Evolutionary conservation across 2,888 invertebrate species (phyloP).

Genomic region (Caenorhabditis macrosperma): DNA sequence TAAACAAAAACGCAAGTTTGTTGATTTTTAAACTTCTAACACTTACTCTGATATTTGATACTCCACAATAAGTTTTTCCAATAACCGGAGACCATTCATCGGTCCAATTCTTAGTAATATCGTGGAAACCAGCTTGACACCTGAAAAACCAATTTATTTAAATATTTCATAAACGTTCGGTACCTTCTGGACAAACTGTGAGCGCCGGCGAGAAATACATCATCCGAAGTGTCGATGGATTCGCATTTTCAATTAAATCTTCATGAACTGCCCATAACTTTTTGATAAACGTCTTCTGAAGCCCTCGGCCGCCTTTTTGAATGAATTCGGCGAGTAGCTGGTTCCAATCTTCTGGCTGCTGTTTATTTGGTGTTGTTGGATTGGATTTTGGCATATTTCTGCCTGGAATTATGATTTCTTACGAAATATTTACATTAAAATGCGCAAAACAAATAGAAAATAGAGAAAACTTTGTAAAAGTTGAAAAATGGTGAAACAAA

Average conservation of each 20-base stretch:
- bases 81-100: slow-evolving; percentile 10
- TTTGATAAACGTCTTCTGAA: slow-evolving; percentile 53
- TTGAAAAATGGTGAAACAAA: neutral
- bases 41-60: slow-evolving; percentile 28
- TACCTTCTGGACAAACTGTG: slow-evolving; percentile 33
- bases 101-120: slow-evolving; percentile 50
- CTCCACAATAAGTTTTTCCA: slow-evolving; percentile 37
- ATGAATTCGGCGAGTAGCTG: slow-evolving; percentile 22
- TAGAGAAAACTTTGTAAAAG: neutral
- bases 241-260: slow-evolving; percentile 32
- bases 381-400: slow-evolving; percentile 27
- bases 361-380: slow-evolving; percentile 32
- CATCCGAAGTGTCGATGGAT: slow-evolving; percentile 20
- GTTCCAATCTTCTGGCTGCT: slow-evolving; percentile 27
- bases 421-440: neutral
- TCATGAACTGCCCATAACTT: slow-evolving; percentile 50
- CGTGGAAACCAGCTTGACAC: slow-evolving; percentile 32
- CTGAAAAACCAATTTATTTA: neutral
- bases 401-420: neutral
- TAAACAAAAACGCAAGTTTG: slow-evolving; percentile 2
- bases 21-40: neutral
- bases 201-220: slow-evolving; percentile 40
- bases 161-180: neutral
- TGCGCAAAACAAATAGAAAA: neutral
- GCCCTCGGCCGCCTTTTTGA: slow-evolving; percentile 18